phyloP scores from a whole-genome alignment of 2,113 vertebrate genomes.

The Equus przewalskii region DNA sequence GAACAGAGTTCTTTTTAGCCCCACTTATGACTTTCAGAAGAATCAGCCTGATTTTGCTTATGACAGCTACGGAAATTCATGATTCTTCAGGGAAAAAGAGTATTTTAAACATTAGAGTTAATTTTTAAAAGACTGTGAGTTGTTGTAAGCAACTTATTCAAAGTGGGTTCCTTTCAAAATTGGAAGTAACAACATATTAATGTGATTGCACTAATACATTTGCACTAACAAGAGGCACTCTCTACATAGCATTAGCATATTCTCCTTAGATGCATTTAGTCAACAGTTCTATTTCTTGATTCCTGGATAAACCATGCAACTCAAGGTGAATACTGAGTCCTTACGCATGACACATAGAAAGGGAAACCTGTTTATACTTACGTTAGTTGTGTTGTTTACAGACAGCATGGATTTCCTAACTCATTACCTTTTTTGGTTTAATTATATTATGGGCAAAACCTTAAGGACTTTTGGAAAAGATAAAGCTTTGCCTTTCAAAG shows the following conservation, averaged over 20 bases:
- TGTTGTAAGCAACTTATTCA: not conserved
- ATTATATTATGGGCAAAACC: not conserved
- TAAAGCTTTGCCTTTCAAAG: constrained; percentile 79
- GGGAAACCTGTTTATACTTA: not conserved
- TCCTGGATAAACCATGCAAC: not conserved
- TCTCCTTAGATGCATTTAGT: no score
- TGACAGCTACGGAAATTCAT: not conserved
- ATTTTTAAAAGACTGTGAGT: not conserved
- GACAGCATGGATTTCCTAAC: not conserved
- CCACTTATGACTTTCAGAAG: not conserved
- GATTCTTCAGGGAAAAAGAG: not conserved
- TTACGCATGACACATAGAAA: not conserved
- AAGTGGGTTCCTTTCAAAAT: not conserved
- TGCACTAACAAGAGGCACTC: not conserved
- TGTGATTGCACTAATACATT: not conserved
- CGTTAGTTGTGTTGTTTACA: not conserved
- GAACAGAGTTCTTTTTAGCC: not conserved
- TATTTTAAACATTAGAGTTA: not conserved
- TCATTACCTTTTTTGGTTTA: not conserved
- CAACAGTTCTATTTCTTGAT: not conserved
- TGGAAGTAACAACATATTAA: not conserved
- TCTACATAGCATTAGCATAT: not conserved
- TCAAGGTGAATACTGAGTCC: not conserved
- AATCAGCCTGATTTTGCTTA: not conserved
- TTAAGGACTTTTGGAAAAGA: constrained; percentile 86